A percentile compares a stretch with the other conserved stretches of the same genome.
Evolutionary conservation across 2,888 invertebrate species (phyloP).

Genomic region (Himalopsyche kuldschensis): DNA sequence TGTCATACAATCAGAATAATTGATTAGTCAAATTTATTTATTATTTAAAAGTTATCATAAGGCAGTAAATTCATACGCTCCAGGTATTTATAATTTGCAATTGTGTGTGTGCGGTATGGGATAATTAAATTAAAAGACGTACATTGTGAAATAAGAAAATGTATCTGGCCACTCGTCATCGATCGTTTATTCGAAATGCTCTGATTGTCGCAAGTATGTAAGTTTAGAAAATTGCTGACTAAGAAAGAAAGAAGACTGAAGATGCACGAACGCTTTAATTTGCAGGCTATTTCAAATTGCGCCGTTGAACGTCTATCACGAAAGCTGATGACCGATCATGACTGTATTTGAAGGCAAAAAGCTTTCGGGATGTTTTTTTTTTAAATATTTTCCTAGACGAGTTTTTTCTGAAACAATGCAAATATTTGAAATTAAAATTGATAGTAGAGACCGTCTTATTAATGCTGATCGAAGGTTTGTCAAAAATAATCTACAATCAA

Average conservation of each 20-base stretch:
- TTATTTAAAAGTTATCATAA: background rate
- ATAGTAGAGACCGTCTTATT: no score
- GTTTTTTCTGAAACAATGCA: background rate
- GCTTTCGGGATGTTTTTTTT: background rate
- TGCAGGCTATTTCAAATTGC: constrained; percentile 8
- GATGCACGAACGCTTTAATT: constrained; percentile 22
- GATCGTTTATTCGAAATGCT: constrained; percentile 38
- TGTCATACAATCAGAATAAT: no score
- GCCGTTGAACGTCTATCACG: constrained; percentile 13
- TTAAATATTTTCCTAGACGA: background rate
- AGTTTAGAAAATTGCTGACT: constrained; percentile 15
- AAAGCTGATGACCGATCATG: constrained; percentile 21
- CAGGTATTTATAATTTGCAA: background rate
- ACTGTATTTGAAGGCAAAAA: constrained; percentile 9
- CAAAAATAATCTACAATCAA: no score
- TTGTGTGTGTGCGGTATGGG: background rate
- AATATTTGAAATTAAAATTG: background rate
- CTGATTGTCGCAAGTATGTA: constrained; percentile 32
- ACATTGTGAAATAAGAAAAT: constrained; percentile 12
- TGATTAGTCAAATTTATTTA: no score
- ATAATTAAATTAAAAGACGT: background rate
- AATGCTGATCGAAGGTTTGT: no score
- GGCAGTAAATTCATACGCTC: background rate
- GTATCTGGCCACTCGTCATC: constrained; percentile 23
- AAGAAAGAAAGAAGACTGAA: constrained; percentile 2